Conservation (phyloP, 1,140 invertebrate genomes). For the Leptinotarsa texana region DNA sequence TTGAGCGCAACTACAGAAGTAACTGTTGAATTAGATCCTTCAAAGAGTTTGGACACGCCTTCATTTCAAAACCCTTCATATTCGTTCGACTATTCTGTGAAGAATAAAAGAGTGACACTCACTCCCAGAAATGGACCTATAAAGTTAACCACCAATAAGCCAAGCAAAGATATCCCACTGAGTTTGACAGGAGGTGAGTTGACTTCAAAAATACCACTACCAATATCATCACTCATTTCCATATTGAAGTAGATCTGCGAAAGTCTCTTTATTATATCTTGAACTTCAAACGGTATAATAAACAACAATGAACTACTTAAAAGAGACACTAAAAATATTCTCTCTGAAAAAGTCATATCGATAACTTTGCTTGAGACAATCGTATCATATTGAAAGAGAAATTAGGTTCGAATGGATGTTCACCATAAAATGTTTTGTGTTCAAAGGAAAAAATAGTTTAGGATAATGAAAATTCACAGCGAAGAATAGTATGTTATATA, state of each 20-base stretch:
- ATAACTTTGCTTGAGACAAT: too few relatives aligned
- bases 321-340: too few relatives aligned
- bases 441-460: too few relatives aligned
- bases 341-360: neutral
- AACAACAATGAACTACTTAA: neutral
- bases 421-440: too few relatives aligned
- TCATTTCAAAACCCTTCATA: slow-evolving; percentile 29
- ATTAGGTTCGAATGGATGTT: too few relatives aligned
- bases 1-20: slow-evolving; percentile 10
- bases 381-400: too few relatives aligned
- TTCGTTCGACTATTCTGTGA: slow-evolving; percentile 27
- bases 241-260: neutral
- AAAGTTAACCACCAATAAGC: slow-evolving; percentile 7
- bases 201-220: neutral
- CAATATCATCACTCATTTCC: neutral
- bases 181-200: slow-evolving; percentile 1
- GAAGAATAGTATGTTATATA: too few relatives aligned
- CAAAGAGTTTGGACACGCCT: slow-evolving; percentile 32
- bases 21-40: slow-evolving; percentile 28
- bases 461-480: too few relatives aligned
- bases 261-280: neutral
- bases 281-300: neutral
- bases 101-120: slow-evolving; percentile 2
- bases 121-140: slow-evolving; percentile 14
- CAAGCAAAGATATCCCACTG: neutral